Conservation (phyloP, 2,888 invertebrate species). For the Acrobeloides nanus region DNA sequence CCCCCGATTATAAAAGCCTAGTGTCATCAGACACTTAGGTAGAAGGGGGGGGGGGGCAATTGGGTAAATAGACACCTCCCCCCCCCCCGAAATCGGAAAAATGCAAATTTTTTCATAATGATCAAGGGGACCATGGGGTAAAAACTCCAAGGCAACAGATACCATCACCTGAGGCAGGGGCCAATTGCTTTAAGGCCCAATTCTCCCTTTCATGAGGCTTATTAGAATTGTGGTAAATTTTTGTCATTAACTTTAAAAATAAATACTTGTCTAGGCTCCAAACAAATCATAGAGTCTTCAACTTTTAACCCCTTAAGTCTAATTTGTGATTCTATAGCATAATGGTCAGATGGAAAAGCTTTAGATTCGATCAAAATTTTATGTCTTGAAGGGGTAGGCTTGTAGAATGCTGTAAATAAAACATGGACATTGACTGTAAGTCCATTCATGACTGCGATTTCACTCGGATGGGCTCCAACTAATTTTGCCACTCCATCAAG, state of each 20-base stretch:
- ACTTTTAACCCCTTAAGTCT: constrained; percentile 58
- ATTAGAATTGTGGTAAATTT: not conserved
- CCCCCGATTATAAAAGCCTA: no score
- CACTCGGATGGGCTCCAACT: constrained; percentile 56
- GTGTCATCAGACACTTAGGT: no score
- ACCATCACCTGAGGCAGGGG: no score
- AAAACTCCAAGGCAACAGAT: no score
- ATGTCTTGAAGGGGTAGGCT: constrained; percentile 57
- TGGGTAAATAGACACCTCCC: no score
- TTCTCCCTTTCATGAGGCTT: not conserved
- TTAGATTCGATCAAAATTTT: constrained; percentile 61
- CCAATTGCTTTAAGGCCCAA: not conserved
- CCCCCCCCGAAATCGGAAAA: no score
- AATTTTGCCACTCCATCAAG: constrained; percentile 54
- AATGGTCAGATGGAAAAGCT: constrained; percentile 62
- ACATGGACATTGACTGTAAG: constrained; percentile 62
- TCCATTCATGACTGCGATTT: constrained; percentile 61
- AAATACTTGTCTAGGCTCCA: constrained; percentile 57
- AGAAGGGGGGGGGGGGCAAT: no score
- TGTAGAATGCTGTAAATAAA: constrained; percentile 61
- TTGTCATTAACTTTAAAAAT: constrained; percentile 12
- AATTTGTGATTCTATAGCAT: constrained; percentile 60
- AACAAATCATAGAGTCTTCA: constrained; percentile 55
- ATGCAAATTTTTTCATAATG: no score
- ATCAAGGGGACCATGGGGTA: no score